Evolutionary conservation across 2,888 invertebrate genomes (phyloP).

Genomic region (Parnassius mnemosyne): DNA sequence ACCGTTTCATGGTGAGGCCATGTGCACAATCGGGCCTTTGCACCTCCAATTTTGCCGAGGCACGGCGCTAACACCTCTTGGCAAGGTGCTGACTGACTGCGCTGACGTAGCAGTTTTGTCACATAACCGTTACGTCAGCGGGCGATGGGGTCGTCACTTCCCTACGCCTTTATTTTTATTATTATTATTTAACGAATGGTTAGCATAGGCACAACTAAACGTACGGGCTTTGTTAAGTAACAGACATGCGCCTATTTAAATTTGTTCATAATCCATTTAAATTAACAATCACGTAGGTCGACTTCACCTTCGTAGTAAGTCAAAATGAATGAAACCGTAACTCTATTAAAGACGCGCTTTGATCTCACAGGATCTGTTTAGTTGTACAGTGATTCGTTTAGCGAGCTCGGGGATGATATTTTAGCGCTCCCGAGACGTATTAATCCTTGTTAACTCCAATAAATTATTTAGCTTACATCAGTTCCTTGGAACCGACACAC

Average conservation of each 20-base stretch:
- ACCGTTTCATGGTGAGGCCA: too few relatives aligned
- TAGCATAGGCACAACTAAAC: neutral
- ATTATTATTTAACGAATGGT: too few relatives aligned
- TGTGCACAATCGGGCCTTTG: too few relatives aligned
- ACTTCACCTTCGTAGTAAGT: conserved; percentile 27
- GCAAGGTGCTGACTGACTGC: too few relatives aligned
- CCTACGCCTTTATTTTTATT: too few relatives aligned
- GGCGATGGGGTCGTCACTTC: too few relatives aligned
- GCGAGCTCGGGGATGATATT: conserved; percentile 47
- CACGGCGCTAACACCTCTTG: too few relatives aligned
- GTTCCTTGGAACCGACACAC: neutral
- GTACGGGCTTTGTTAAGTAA: neutral
- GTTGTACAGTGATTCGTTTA: conserved; percentile 31
- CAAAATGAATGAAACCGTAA: conserved; percentile 30
- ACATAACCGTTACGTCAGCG: too few relatives aligned
- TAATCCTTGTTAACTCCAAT: conserved; percentile 68
- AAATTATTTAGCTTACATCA: conserved; percentile 60
- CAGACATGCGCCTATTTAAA: neutral
- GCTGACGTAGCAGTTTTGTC: too few relatives aligned
- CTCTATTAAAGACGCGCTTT: conserved; percentile 35
- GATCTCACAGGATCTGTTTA: conserved; percentile 34
- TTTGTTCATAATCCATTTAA: conserved; percentile 12
- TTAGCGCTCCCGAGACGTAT: conserved; percentile 55
- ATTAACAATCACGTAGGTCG: conserved; percentile 15
- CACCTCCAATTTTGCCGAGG: too few relatives aligned